phyloP scores from a whole-genome alignment of 2,888 invertebrate genomes.

The Frankliniella intonsa region DNA sequence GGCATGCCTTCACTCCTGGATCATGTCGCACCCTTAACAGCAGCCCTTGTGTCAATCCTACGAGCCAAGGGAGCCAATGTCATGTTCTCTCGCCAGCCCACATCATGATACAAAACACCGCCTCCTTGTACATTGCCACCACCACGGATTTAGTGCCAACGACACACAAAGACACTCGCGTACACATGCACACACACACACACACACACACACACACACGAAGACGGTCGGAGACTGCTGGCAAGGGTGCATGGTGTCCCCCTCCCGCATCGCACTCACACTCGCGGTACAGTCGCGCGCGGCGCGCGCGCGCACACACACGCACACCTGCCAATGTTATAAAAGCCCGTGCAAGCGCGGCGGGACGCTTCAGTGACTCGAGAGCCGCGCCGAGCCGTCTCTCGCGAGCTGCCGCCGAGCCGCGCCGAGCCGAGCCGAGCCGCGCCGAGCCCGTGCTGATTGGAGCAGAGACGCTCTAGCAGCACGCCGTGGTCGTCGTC shows the following conservation, averaged over 20 bases:
- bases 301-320: neutral
- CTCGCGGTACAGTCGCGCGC: no score
- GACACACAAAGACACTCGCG: no score
- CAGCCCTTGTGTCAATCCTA: no score
- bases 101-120: neutral
- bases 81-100: no score
- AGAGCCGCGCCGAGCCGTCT: neutral
- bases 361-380: constrained; percentile 16
- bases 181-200: neutral
- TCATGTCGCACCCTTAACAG: no score
- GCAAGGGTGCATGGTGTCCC: no score
- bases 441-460: neutral
- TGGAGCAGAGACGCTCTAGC: neutral
- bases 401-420: neutral
- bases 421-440: neutral
- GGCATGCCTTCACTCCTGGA: no score
- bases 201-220: neutral
- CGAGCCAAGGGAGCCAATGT: no score
- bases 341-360: neutral
- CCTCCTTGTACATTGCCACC: neutral
- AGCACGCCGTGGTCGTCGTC: neutral
- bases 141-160: no score
- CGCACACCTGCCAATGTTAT: constrained; percentile 21
- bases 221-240: no score
- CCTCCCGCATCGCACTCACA: no score